phyloP scores from a whole-genome alignment of 2,797 vertebrate genomes.

The Ciconia nigra region DNA sequence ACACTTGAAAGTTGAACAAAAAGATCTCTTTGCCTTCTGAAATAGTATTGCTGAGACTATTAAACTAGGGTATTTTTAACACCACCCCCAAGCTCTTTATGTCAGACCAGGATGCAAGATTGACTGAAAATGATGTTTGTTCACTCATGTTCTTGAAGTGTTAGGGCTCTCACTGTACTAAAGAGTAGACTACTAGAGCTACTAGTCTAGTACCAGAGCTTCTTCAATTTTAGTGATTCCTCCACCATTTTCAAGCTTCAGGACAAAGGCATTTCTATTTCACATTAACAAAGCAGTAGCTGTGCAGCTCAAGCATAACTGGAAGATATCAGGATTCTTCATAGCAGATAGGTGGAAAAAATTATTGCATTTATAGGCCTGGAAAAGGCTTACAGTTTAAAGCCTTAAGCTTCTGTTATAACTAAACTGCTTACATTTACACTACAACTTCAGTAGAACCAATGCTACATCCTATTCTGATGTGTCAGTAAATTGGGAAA shows the following conservation, averaged over 20 bases:
- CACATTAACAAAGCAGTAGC: not conserved
- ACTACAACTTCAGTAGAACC: not conserved
- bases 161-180: not conserved
- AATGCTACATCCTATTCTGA: not conserved
- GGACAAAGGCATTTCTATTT: not conserved
- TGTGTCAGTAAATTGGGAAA: not conserved
- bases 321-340: not conserved
- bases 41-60: not conserved
- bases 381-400: not conserved
- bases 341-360: not conserved
- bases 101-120: not conserved
- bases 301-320: not conserved
- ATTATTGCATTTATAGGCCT: not conserved
- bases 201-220: not conserved
- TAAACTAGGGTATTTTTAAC: not conserved
- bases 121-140: not conserved
- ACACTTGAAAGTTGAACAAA: not conserved
- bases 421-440: not conserved
- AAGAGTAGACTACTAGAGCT: not conserved
- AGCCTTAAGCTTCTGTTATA: not conserved
- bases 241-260: not conserved
- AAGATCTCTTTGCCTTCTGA: not conserved
- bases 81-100: not conserved
- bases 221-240: not conserved
- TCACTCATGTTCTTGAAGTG: not conserved